A percentile compares a stretch with the other conserved stretches of the same genome.
Evolutionary conservation across 2,113 vertebrate species (phyloP).

Genomic region (Nycticorax nycticorax): DNA sequence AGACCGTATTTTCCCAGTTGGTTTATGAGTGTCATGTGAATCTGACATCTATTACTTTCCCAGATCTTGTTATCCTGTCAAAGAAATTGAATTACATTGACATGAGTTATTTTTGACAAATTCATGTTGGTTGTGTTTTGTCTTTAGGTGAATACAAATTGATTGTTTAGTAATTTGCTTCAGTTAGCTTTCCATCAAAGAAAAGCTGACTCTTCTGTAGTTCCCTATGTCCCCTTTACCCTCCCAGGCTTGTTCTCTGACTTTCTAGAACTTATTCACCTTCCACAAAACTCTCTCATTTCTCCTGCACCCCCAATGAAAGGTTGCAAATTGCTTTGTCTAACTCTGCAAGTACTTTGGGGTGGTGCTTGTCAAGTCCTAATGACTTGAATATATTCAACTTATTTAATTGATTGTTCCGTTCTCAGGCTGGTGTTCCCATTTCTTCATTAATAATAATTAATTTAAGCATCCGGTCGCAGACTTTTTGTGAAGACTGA

Average conservation of each 20-base stretch:
- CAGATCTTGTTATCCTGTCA: slow-evolving; percentile 37
- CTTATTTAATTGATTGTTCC: background rate
- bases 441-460: background rate
- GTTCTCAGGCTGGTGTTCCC: background rate
- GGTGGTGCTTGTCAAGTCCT: background rate
- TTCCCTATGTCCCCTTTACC: background rate
- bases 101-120: slow-evolving; percentile 47
- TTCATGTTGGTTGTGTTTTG: slow-evolving; percentile 3
- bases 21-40: slow-evolving; percentile 15
- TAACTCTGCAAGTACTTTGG: background rate
- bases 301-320: background rate
- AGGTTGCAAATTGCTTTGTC: background rate
- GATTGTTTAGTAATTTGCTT: slow-evolving; percentile 49
- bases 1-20: background rate
- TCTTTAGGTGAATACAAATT: slow-evolving; percentile 41
- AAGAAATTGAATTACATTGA: slow-evolving; percentile 32
- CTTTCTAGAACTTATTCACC: background rate
- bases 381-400: background rate
- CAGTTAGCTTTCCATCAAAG: background rate
- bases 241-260: background rate
- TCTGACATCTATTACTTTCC: slow-evolving; percentile 32
- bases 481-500: background rate
- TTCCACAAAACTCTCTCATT: background rate
- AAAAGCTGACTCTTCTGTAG: background rate
- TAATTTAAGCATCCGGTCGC: background rate